These are phyloP conservation scores for Propithecus coquereli DNA, from an alignment of 2,113 vertebrate species.

Conservation along the genomic window DNA sequence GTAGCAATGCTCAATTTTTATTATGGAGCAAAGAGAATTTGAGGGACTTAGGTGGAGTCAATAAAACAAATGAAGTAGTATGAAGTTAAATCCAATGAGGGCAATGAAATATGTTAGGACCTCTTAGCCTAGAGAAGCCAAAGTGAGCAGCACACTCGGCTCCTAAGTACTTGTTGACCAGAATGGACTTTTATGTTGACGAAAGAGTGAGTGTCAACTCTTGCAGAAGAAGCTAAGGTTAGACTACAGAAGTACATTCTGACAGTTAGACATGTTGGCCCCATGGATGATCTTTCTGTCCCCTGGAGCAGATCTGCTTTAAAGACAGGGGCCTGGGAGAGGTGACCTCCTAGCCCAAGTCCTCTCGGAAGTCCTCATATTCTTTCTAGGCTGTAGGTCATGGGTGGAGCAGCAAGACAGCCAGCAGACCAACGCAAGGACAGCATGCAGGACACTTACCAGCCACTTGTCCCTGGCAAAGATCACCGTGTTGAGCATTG, in stretches of 20 bases:
- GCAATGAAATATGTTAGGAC: neutral
- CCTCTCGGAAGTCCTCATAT: neutral
- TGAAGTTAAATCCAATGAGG: neutral
- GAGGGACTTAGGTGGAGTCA: neutral
- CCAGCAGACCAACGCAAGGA: neutral
- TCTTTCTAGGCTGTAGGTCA: neutral
- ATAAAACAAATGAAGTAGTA: neutral
- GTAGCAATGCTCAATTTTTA: neutral
- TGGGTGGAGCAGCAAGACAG: neutral
- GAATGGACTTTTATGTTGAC: neutral
- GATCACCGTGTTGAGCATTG: slow-evolving; percentile 99
- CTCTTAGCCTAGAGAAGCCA: neutral
- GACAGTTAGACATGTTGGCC: neutral
- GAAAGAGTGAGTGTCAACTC: neutral
- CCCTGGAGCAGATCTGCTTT: neutral
- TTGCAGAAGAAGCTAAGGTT: neutral
- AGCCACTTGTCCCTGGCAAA: slow-evolving; percentile 99
- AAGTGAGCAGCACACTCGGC: neutral
- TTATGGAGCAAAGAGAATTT: neutral
- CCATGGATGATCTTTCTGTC: neutral
- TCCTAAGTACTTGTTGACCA: neutral
- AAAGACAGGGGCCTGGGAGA: neutral
- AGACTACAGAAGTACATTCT: neutral
- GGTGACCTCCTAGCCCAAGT: neutral
- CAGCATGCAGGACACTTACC: slow-evolving; percentile 83